A percentile compares a stretch with the other conserved stretches of the same genome.
Conservation (phyloP, 1,140 invertebrate genomes). For the Calephelis virginiensis region DNA sequence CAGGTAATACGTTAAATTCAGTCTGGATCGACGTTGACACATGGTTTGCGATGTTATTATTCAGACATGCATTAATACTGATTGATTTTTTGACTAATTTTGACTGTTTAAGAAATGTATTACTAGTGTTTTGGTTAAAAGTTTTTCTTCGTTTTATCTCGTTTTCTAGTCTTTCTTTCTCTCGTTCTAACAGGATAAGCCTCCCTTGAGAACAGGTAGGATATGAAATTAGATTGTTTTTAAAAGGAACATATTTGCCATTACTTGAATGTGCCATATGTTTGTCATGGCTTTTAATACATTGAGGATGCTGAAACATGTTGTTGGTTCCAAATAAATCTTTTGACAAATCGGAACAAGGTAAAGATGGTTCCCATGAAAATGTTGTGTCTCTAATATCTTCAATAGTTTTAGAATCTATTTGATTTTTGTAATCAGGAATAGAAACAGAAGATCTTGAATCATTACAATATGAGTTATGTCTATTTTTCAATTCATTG, state of each 20-base stretch:
- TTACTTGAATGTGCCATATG: not conserved
- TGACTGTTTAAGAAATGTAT: no score
- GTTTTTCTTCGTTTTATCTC: not conserved
- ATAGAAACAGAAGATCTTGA: not conserved
- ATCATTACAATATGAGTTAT: constrained; percentile 25
- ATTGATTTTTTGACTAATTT: no score
- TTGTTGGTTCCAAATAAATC: constrained; percentile 35
- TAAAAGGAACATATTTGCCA: constrained; percentile 19
- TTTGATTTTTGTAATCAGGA: constrained; percentile 19
- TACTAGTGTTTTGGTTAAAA: no score
- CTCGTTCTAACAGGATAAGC: constrained; percentile 35
- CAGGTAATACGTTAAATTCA: not conserved
- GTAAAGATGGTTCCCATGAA: constrained; percentile 32
- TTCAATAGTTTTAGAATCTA: constrained; percentile 29
- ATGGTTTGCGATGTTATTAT: not conserved
- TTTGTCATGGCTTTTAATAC: constrained; percentile 1
- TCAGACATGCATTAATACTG: not conserved
- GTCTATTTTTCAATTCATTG: constrained; percentile 51
- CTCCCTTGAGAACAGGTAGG: constrained; percentile 45
- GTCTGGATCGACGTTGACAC: constrained; percentile 3
- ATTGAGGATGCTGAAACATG: constrained; percentile 6
- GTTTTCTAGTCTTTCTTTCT: constrained; percentile 24
- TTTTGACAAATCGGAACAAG: constrained; percentile 35
- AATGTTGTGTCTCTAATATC: constrained; percentile 35
- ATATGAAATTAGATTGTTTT: constrained; percentile 37